Percentiles rank a stretch among this genome's conserved stretches.
phyloP scores from a whole-genome alignment of 2,797 vertebrate species.

The Ambastaia sidthimunki region DNA sequence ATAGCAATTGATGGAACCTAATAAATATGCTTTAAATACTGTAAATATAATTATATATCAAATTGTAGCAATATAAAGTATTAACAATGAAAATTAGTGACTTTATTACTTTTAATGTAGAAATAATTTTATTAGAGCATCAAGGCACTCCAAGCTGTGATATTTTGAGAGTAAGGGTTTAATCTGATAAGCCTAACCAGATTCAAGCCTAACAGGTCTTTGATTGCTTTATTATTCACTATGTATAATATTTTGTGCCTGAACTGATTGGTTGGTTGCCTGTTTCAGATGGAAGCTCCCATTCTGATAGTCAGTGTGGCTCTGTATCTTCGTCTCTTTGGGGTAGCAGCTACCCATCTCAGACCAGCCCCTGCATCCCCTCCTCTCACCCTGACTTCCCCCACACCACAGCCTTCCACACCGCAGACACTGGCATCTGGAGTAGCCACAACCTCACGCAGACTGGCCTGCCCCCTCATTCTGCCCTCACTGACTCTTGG shows the following conservation, averaged over 20 bases:
- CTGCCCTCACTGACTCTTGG: conserved; percentile 87
- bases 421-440: conserved; percentile 86
- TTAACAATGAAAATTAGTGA: too few species aligned
- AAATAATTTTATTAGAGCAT: too few species aligned
- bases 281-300: conserved; percentile 82
- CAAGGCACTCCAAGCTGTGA: too few species aligned
- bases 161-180: too few species aligned
- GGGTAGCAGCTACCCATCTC: conserved; percentile 88
- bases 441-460: conserved; percentile 87
- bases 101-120: too few species aligned
- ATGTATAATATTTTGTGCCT: background rate
- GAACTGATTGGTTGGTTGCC: background rate
- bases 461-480: conserved; percentile 80
- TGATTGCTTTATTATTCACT: background rate
- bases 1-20: too few species aligned
- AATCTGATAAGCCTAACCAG: too few species aligned
- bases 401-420: conserved; percentile 81
- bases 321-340: conserved; percentile 85
- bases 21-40: too few species aligned
- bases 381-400: conserved; percentile 88
- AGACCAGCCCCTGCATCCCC: conserved; percentile 82
- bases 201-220: too few species aligned
- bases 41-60: too few species aligned
- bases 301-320: conserved; percentile 83
- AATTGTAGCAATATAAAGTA: too few species aligned